A percentile compares a stretch with the other conserved stretches of the same genome.
Conservation (phyloP, 2,113 vertebrate genomes). For the Barnardius zonarius region DNA sequence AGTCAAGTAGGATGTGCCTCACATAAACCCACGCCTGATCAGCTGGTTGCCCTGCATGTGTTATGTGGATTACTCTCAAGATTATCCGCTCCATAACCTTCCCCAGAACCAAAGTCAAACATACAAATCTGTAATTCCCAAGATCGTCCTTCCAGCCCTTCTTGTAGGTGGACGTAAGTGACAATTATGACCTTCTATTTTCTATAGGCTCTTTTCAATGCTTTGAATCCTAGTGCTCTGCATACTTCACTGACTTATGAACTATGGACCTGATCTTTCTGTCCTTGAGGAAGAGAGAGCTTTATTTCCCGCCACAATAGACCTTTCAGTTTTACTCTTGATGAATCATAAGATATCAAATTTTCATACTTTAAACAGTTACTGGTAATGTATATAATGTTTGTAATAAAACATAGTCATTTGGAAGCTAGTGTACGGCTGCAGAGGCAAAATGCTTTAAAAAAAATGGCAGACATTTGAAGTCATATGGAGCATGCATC, state of each 20-base stretch:
- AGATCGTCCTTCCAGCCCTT: not conserved
- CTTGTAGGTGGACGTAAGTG: not conserved
- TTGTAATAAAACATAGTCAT: not conserved
- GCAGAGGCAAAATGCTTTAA: not conserved
- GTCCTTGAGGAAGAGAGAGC: not conserved
- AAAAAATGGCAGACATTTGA: not conserved
- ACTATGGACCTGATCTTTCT: not conserved
- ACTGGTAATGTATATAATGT: not conserved
- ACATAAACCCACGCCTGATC: accelerated
- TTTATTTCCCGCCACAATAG: not conserved
- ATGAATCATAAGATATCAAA: not conserved
- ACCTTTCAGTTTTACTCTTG: not conserved
- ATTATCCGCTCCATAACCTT: not conserved
- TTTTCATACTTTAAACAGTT: not conserved
- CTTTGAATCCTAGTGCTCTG: not conserved
- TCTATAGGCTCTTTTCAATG: not conserved
- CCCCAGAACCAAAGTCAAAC: not conserved
- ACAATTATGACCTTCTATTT: not conserved
- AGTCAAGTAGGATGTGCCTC: not conserved
- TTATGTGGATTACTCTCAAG: accelerated
- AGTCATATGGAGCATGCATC: not conserved
- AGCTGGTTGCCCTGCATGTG: not conserved
- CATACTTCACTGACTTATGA: not conserved
- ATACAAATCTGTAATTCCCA: not conserved
- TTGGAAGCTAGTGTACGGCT: not conserved